Evolutionary conservation across 2,113 vertebrate genomes (phyloP).

Genomic region (Zeus faber): DNA sequence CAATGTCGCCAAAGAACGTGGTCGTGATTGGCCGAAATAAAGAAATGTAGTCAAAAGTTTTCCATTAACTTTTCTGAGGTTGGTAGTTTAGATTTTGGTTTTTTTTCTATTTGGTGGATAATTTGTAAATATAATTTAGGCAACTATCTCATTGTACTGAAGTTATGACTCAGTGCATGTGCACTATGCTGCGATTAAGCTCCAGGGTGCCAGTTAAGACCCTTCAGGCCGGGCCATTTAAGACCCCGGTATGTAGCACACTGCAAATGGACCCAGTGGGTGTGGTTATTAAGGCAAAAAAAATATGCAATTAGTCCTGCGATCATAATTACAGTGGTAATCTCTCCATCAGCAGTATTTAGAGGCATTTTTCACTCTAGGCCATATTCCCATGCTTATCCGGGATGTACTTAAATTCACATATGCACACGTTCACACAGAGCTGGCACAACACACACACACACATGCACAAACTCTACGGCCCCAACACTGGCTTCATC

Average conservation of each 20-base stretch:
- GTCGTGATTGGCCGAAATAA: too few species aligned
- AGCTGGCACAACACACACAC: constrained; percentile 2
- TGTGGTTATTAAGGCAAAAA: neutral
- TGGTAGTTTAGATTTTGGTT: too few species aligned
- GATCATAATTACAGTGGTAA: constrained; percentile 27
- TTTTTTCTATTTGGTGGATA: too few species aligned
- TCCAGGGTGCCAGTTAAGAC: constrained; percentile 21
- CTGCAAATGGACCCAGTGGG: neutral
- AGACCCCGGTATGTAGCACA: too few species aligned
- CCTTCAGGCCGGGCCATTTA: too few species aligned
- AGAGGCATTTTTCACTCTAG: constrained; percentile 3
- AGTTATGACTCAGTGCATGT: constrained; percentile 6
- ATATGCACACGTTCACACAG: too few species aligned
- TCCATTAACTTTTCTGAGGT: too few species aligned
- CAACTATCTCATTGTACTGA: too few species aligned
- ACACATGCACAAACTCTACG: neutral
- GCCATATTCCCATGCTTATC: neutral
- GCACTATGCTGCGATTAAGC: constrained; percentile 24
- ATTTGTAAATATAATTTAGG: too few species aligned
- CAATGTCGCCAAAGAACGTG: too few species aligned
- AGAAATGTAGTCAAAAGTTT: too few species aligned
- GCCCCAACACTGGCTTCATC: constrained; percentile 16
- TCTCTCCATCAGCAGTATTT: neutral
- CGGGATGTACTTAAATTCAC: neutral
- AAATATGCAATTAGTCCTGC: constrained; percentile 18